Evolutionary conservation across 2,797 vertebrate genomes (phyloP).

Genomic region (Semaprochilodus insignis): DNA sequence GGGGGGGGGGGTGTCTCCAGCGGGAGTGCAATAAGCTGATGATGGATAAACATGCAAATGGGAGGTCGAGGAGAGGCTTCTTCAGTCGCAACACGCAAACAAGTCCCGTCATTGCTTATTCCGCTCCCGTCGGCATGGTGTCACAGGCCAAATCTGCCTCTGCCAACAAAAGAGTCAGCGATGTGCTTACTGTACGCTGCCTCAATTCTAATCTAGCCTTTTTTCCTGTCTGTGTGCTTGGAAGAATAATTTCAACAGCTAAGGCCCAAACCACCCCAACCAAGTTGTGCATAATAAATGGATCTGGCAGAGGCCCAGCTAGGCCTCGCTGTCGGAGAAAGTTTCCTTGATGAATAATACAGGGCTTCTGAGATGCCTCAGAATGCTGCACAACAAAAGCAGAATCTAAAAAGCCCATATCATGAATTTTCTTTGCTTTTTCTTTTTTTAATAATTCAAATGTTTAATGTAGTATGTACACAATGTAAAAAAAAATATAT

Average conservation of each 20-base stretch:
- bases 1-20: background rate
- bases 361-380: conserved; percentile 40
- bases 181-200: conserved; percentile 42
- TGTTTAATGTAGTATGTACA: background rate
- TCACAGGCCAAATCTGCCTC: conserved; percentile 39
- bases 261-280: conserved; percentile 65
- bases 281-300: conserved; percentile 77
- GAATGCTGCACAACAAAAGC: conserved; percentile 45
- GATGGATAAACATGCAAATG: conserved; percentile 48
- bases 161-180: conserved; percentile 18
- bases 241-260: conserved; percentile 75
- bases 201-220: conserved; percentile 32
- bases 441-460: background rate
- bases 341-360: conserved; percentile 59
- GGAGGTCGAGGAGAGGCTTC: background rate
- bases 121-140: background rate
- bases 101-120: conserved; percentile 28
- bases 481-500: background rate
- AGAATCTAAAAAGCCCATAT: conserved; percentile 17
- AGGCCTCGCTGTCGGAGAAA: conserved; percentile 34
- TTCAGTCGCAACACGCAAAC: background rate
- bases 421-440: background rate
- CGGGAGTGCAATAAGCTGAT: conserved; percentile 8
- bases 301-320: conserved; percentile 35
- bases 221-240: conserved; percentile 1